Evolutionary conservation across 1,140 invertebrate species (phyloP), one percentile per base, ranked within the genome.

Genomic region (Zaprionus gabonicus): DNA sequence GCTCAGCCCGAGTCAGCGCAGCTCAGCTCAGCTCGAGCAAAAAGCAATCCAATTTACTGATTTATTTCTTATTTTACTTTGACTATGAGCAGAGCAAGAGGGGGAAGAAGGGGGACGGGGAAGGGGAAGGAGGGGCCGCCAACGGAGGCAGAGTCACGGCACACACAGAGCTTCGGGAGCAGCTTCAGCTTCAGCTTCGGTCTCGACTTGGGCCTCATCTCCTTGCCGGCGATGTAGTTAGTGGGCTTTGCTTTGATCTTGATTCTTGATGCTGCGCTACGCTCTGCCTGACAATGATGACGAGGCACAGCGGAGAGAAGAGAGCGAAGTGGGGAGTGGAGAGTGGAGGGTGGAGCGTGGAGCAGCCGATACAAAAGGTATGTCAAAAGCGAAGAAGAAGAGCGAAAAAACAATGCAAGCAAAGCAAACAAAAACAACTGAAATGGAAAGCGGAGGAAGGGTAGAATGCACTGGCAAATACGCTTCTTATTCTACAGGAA

Each of bases 61-160:
- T 90, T 90, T 90, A 90, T 90, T 90, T 90, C 85, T 90, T 90
- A 90, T 90, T 90, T 90, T 90, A 90, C 85, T 88, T 88, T 90
- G 81, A 85, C 85, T 90, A 84, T 84, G 31, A 34, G 76, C 84
- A 88, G 72, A 0, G 38, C 0, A 34, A 34, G 38, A 41, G 38
- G 15, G 15, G 38, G 2, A 3, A 44, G 41, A 75, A 34, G 53
- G 17, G 67, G 23, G 53, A 76, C 31, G 36, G 57, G 7, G 51
- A 64, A 34, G 65, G 53, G 4, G 64, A 58, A 20, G 41, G 62
- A 53, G 67, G 65, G 59, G 41, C 41, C 17, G 41, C 41, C 6
- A 87, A 88, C 84, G 67, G 84, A 76, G 85, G 84, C 84, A 87
- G 81, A 84, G 82, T 78, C 78, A 81, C 82, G 80, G 80, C 82